Evolutionary conservation across 2,797 vertebrate genomes (phyloP).

Genomic region (Xenentodon cancila): DNA sequence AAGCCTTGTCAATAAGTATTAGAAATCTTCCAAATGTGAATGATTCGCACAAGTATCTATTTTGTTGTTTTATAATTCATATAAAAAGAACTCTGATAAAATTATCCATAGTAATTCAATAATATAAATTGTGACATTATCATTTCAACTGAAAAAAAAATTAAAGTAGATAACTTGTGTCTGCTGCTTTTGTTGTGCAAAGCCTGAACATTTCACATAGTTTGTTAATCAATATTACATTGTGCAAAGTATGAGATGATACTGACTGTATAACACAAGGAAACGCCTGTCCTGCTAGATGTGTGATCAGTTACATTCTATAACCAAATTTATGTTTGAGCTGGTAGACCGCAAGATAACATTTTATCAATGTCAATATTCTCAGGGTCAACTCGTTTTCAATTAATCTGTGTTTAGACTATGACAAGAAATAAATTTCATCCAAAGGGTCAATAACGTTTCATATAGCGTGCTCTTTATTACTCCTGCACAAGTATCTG

Average conservation of each 20-base stretch:
- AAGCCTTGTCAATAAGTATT: constrained; percentile 27
- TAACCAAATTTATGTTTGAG: too few relatives aligned
- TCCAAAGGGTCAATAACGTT: too few relatives aligned
- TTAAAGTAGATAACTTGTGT: constrained; percentile 8
- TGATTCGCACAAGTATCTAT: constrained; percentile 18
- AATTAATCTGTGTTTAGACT: too few relatives aligned
- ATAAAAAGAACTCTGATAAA: constrained; percentile 6
- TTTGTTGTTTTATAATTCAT: constrained; percentile 11
- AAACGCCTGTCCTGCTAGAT: not conserved
- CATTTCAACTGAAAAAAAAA: constrained; percentile 15
- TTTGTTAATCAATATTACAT: constrained; percentile 3
- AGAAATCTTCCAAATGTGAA: constrained; percentile 21
- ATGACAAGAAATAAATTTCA: too few relatives aligned
- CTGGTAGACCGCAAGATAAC: too few relatives aligned
- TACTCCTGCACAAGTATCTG: too few relatives aligned
- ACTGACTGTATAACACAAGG: not conserved
- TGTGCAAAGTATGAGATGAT: not conserved
- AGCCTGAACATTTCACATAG: not conserved
- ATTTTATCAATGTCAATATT: too few relatives aligned
- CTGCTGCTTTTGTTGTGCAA: constrained; percentile 10
- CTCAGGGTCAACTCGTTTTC: too few relatives aligned
- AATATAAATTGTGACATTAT: constrained; percentile 17
- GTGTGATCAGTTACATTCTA: too few relatives aligned
- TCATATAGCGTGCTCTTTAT: too few relatives aligned
- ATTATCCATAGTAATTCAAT: constrained; percentile 21